These are phyloP conservation scores for Sisyra terminalis DNA, from an alignment of 2,888 invertebrate genomes.

Conservation along the genomic window DNA sequence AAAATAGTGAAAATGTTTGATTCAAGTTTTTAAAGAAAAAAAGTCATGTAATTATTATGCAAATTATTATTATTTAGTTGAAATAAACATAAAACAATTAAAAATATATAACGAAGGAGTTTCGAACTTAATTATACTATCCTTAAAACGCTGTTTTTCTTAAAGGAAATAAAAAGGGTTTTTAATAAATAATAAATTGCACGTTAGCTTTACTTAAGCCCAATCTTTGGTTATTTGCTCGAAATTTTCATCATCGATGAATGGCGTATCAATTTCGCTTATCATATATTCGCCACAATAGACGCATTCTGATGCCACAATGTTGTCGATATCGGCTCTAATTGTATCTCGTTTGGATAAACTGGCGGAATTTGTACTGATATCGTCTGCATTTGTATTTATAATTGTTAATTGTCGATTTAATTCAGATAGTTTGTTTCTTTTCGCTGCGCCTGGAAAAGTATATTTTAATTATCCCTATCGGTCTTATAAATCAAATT, in stretches of 20 bases:
- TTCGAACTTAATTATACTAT: no score
- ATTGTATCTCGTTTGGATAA: constrained; percentile 44
- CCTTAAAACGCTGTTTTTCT: no score
- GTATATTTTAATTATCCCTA: not conserved
- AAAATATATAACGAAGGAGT: no score
- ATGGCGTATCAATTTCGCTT: constrained; percentile 75
- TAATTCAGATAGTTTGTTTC: constrained; percentile 43
- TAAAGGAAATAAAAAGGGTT: no score
- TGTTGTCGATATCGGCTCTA: constrained; percentile 71
- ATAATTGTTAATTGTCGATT: constrained; percentile 41
- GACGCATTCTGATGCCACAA: constrained; percentile 80
- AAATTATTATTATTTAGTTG: no score
- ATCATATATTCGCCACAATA: constrained; percentile 91
- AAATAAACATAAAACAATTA: no score
- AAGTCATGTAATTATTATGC: no score
- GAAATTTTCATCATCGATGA: constrained; percentile 69
- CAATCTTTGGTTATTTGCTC: constrained; percentile 71
- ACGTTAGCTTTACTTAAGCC: constrained; percentile 35
- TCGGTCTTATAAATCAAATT: no score
- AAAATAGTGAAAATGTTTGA: no score
- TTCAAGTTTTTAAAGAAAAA: no score
- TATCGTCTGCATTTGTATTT: constrained; percentile 32
- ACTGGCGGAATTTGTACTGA: constrained; percentile 32
- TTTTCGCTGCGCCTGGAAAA: constrained; percentile 33
- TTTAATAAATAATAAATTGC: no score